Evolutionary conservation across 2,797 vertebrate species (phyloP).

Genomic region (Aldrovandia affinis): DNA sequence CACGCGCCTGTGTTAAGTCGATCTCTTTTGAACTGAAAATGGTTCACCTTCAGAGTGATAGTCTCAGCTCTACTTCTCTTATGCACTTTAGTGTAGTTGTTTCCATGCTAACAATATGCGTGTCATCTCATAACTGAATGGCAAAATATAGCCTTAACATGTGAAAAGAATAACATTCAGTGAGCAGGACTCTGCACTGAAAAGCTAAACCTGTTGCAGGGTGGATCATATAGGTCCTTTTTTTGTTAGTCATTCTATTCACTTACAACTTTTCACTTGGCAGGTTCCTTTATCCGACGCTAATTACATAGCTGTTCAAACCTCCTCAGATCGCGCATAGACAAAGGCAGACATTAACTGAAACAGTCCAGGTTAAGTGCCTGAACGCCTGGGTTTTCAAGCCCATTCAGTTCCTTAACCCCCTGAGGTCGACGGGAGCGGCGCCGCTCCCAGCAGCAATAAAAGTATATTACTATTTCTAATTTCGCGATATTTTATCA

Average conservation of each 20-base stretch:
- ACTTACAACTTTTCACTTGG: not conserved
- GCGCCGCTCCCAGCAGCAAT: no score
- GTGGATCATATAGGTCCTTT: not conserved
- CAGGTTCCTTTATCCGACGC: not conserved
- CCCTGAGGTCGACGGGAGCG: no score
- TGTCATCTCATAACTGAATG: not conserved
- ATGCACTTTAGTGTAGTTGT: not conserved
- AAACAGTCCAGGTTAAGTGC: not conserved
- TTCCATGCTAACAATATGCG: not conserved
- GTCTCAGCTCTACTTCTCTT: no score
- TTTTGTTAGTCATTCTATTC: not conserved
- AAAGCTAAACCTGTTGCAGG: not conserved
- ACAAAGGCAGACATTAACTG: not conserved
- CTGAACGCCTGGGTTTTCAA: not conserved
- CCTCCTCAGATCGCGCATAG: not conserved
- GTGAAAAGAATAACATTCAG: not conserved
- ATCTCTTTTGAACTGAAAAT: not conserved
- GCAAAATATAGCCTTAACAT: not conserved
- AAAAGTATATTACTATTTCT: no score
- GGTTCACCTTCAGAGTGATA: no score
- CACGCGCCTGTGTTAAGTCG: not conserved
- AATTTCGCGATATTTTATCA: no score
- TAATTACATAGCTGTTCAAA: not conserved
- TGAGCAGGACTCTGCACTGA: not conserved
- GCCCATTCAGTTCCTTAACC: no score